Evolutionary conservation across 2,888 invertebrate genomes (phyloP).

Genomic region (Xanthia icteritia): DNA sequence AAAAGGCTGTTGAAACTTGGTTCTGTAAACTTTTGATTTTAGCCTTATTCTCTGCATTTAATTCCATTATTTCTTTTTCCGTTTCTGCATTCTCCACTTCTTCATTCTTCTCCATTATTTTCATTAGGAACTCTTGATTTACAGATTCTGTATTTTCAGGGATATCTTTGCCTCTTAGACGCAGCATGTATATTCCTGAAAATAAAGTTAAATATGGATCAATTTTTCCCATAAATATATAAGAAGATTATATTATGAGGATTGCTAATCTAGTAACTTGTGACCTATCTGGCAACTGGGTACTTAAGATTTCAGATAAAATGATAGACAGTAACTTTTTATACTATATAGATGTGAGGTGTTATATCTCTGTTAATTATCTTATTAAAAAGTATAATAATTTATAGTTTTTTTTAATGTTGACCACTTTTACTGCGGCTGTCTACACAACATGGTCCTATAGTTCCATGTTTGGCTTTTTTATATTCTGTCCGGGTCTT

Average conservation of each 20-base stretch:
- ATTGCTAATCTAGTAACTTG: neutral
- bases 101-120: slow-evolving; percentile 97
- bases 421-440: neutral
- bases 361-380: no score
- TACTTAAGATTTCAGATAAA: neutral
- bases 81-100: slow-evolving; percentile 93
- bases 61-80: slow-evolving; percentile 89
- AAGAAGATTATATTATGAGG: neutral
- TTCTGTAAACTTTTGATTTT: slow-evolving; percentile 89
- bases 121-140: slow-evolving; percentile 93
- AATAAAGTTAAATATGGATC: neutral
- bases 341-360: neutral
- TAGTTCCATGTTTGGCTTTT: neutral
- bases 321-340: neutral
- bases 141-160: slow-evolving; percentile 91
- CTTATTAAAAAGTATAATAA: neutral
- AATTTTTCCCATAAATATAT: neutral
- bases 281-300: neutral
- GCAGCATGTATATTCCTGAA: slow-evolving; percentile 94
- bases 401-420: neutral
- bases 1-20: slow-evolving; percentile 92
- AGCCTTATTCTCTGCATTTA: slow-evolving; percentile 90
- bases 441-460: neutral
- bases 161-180: slow-evolving; percentile 92
- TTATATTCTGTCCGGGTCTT: neutral